phyloP scores from a whole-genome alignment of 2,113 vertebrate genomes.

The Amblyopsis rosae region DNA sequence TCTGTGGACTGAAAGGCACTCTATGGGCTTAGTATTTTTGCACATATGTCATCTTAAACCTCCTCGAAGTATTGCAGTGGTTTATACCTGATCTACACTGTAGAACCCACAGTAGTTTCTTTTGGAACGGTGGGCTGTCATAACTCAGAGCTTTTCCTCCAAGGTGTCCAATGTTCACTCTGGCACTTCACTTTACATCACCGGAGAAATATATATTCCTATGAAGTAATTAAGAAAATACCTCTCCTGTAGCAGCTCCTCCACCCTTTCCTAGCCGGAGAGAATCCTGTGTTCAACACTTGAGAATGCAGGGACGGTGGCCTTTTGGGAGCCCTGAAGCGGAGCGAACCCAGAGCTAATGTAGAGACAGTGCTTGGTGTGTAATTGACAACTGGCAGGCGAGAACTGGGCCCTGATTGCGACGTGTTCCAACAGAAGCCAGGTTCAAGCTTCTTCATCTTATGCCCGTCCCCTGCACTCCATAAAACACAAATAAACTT shows the following conservation, averaged over 20 bases:
- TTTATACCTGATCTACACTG: slow-evolving; percentile 56
- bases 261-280: slow-evolving; percentile 2
- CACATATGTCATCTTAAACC: slow-evolving; percentile 56
- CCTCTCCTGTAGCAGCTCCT: slow-evolving; percentile 17
- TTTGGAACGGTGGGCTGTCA: slow-evolving; percentile 51
- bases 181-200: slow-evolving; percentile 29
- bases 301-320: slow-evolving; percentile 22
- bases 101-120: slow-evolving; percentile 54
- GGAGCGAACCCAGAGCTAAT: not conserved
- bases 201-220: slow-evolving; percentile 46
- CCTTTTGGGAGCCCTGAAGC: slow-evolving; percentile 29
- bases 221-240: slow-evolving; percentile 62
- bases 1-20: slow-evolving; percentile 22
- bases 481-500: slow-evolving; percentile 73
- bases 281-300: slow-evolving; percentile 43
- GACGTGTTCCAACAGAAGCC: slow-evolving; percentile 60
- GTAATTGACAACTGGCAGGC: slow-evolving; percentile 57
- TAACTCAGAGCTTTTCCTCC: slow-evolving; percentile 29
- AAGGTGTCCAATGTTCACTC: slow-evolving; percentile 37
- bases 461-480: slow-evolving; percentile 59
- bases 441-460: slow-evolving; percentile 70
- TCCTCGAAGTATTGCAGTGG: slow-evolving; percentile 47
- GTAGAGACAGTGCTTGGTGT: slow-evolving; percentile 1
- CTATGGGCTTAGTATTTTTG: slow-evolving; percentile 38
- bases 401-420: slow-evolving; percentile 51